Evolutionary conservation across 2,113 vertebrate species (phyloP), one percentile per base, ranked within the genome.

Genomic region (Laterallus jamaicensis): DNA sequence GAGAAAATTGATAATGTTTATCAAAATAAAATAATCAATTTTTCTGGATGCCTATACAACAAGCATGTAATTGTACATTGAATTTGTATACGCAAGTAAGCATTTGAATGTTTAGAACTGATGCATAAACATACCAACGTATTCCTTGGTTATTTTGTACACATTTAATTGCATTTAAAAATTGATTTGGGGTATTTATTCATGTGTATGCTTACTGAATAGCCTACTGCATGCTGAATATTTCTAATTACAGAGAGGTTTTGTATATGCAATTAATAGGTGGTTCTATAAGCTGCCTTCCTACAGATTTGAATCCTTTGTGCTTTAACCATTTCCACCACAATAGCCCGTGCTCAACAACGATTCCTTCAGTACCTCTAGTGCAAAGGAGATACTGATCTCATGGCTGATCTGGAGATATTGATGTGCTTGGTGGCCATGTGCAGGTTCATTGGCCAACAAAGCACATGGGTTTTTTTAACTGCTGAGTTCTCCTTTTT

Each of bases 171-270:
- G 42, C 56, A 90, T 86, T 88, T 90, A 83, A 92, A 86, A 49
- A 86, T 94, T 73, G 25, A 81, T 86, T 92, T 86, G 73, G 32
- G 32, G 31, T 88, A 91, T 60, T 88, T 86, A 81, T 88, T 94
- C 64, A 94, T 78, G 56, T 39, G 81, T 84, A 79, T 75, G 31
- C 16, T 78, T 83, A 68, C 31, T 75, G 42, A 86, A 71, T 81
- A 93, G 39, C 21, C 68, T 86, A 78, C 31, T 66, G 14, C 24
- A 49, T 68, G 37, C 54, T 93, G 73, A 91, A 62, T 86, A 86
- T 82, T 93, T 95, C 74, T 91, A 54, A 81, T 10, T 86, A 47
- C 42, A 49, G 29, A 67, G 37, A 56, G 15, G 6, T 68, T 80
- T 92, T 70, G 18, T 84, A 52, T 64, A 22, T 63, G 37, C 56